Conservation (phyloP, 2,113 vertebrate species). For the Tragelaphus buxtoni region DNA sequence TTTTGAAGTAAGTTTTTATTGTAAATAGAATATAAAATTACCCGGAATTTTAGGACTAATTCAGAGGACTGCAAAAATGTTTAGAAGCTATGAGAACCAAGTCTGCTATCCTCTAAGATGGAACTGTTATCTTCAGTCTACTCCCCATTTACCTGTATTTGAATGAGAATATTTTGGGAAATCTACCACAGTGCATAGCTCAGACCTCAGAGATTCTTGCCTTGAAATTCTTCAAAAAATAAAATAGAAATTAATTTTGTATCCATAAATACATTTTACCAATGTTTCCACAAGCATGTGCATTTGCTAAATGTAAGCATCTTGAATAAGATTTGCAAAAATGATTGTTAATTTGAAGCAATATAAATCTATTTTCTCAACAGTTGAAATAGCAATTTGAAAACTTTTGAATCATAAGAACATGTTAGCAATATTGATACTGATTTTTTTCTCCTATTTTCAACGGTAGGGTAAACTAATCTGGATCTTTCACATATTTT, state of each 20-base stretch:
- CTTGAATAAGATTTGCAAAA: background rate
- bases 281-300: background rate
- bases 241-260: background rate
- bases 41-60: background rate
- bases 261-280: background rate
- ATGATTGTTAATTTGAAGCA: background rate
- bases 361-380: background rate
- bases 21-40: background rate
- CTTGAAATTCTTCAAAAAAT: background rate
- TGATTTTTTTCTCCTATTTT: background rate
- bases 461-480: background rate
- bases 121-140: background rate
- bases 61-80: background rate
- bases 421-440: background rate
- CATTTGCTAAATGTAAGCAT: background rate
- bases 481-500: background rate
- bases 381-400: background rate
- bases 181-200: background rate
- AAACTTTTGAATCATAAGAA: background rate
- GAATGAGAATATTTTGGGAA: background rate
- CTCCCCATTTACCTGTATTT: background rate
- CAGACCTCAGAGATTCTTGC: background rate
- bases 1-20: background rate
- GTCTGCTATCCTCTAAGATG: background rate
- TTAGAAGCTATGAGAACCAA: background rate